phyloP scores from a whole-genome alignment of 1,140 invertebrate species.

The Anastrepha obliqua region DNA sequence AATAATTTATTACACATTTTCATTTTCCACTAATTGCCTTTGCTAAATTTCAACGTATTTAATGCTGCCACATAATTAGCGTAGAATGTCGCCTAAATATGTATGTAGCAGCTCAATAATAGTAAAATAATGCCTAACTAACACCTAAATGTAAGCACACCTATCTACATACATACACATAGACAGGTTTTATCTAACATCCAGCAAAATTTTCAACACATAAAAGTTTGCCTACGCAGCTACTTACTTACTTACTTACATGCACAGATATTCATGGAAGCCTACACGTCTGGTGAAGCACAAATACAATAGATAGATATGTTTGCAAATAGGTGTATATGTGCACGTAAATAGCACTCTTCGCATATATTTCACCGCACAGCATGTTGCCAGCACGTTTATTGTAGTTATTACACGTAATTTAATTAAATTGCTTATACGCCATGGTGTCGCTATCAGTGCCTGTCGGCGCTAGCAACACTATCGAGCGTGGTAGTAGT shows the following conservation, averaged over 20 bases:
- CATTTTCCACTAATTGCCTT: too few relatives aligned
- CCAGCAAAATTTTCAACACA: not conserved
- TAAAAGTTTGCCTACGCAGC: too few relatives aligned
- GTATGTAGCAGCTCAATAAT: constrained; percentile 6
- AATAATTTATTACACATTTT: too few relatives aligned
- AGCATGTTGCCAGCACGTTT: constrained; percentile 25
- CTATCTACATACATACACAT: not conserved
- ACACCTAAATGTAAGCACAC: not conserved
- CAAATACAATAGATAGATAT: not conserved
- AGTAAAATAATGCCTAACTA: constrained; percentile 32
- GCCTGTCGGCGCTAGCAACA: not conserved
- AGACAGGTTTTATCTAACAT: not conserved
- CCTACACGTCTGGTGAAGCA: not conserved
- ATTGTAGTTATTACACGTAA: constrained; percentile 20
- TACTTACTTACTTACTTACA: not conserved
- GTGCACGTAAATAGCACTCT: not conserved
- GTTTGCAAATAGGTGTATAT: not conserved
- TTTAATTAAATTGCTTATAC: constrained; percentile 50
- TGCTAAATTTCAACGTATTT: not conserved
- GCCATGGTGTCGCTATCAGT: constrained; percentile 13
- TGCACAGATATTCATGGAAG: not conserved
- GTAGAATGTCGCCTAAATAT: not conserved
- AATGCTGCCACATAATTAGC: not conserved
- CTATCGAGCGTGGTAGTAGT: not conserved
- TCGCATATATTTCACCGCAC: not conserved